These are phyloP conservation scores for Syncerus caffer DNA, from an alignment of 2,797 vertebrate species.

Conservation along the genomic window DNA sequence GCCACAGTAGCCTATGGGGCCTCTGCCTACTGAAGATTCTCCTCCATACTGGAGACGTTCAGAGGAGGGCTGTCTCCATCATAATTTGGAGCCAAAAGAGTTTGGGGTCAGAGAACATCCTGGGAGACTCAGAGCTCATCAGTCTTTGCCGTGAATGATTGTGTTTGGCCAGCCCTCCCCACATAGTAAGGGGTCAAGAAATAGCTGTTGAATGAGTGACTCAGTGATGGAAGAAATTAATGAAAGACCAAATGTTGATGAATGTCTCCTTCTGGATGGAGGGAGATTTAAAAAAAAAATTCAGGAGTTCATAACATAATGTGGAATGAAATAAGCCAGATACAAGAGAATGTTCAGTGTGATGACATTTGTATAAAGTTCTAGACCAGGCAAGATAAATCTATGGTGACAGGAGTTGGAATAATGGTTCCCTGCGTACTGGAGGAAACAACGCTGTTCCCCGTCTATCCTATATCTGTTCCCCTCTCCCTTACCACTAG, in stretches of 20 bases:
- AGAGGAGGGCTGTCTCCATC: background rate
- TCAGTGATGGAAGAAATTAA: background rate
- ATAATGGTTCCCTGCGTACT: background rate
- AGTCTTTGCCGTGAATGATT: background rate
- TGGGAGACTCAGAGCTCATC: background rate
- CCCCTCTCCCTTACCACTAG: background rate
- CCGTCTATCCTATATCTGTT: background rate
- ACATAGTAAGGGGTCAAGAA: background rate
- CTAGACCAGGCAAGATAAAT: background rate
- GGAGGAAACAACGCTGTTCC: background rate
- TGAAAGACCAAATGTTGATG: background rate
- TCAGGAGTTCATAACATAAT: background rate
- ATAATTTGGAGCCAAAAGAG: background rate
- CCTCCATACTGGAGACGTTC: background rate
- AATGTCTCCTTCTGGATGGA: background rate
- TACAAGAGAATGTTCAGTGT: background rate
- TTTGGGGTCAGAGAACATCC: background rate
- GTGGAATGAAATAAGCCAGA: constrained; percentile 11
- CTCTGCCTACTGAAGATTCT: background rate
- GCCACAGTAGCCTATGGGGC: background rate
- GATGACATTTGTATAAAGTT: constrained; percentile 1
- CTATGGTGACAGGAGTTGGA: background rate
- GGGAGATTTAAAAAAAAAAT: background rate
- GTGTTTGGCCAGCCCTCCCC: background rate
- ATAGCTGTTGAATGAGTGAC: background rate